Evolutionary conservation across 2,888 invertebrate species (phyloP).

Genomic region (Hyposoter dolosus): DNA sequence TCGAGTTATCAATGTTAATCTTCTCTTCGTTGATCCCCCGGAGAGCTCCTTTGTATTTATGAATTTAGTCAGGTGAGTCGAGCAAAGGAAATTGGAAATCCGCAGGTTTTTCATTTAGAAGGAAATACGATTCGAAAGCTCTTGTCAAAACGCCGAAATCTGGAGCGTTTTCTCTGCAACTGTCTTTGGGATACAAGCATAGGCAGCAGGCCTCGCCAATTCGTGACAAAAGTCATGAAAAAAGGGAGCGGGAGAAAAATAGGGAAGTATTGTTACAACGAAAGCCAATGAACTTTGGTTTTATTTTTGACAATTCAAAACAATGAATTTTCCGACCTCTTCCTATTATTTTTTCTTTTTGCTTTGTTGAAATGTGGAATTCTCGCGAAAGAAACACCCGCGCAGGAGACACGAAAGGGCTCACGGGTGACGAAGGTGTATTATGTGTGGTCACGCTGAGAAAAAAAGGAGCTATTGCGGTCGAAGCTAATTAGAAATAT

Average conservation of each 20-base stretch:
- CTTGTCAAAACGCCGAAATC: background rate
- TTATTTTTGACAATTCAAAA: background rate
- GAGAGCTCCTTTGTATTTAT: background rate
- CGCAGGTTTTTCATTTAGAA: background rate
- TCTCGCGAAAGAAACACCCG: background rate
- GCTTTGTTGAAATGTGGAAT: background rate
- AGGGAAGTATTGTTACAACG: background rate
- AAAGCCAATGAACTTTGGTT: background rate
- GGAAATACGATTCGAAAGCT: conserved; percentile 21
- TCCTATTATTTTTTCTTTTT: background rate
- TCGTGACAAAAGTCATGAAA: conserved; percentile 63
- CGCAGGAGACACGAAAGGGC: background rate
- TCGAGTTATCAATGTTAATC: background rate
- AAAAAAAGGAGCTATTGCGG: conserved; percentile 72
- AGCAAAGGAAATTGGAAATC: background rate
- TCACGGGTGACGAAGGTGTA: conserved; percentile 38
- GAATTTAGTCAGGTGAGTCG: background rate
- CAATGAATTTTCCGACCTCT: background rate
- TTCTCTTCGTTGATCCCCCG: background rate
- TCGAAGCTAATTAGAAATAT: conserved; percentile 83
- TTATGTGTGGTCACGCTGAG: conserved; percentile 43
- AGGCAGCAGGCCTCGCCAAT: conserved; percentile 36
- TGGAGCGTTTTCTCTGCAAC: conserved; percentile 10
- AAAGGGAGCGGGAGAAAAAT: conserved; percentile 65
- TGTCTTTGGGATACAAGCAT: conserved; percentile 8